These are phyloP conservation scores for Eilema caniola DNA, from an alignment of 2,888 invertebrate genomes.

Conservation along the genomic window DNA sequence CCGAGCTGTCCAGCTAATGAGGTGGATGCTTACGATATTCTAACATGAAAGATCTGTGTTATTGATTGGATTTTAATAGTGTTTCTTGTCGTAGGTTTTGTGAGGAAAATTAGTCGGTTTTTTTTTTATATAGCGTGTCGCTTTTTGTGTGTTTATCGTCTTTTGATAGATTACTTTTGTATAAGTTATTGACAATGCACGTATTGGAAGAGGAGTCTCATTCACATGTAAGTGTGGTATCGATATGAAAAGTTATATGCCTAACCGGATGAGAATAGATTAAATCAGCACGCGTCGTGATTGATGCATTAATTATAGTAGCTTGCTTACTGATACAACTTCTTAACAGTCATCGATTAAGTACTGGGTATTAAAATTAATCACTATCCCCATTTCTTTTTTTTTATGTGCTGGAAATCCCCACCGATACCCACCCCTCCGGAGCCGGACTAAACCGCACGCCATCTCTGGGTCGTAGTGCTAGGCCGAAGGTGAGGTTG, in stretches of 20 bases:
- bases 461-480: too few relatives aligned
- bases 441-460: too few relatives aligned
- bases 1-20: constrained; percentile 59
- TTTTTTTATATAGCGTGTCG: constrained; percentile 29
- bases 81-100: constrained; percentile 42
- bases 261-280: not conserved
- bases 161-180: not conserved
- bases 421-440: too few relatives aligned
- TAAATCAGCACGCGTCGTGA: not conserved
- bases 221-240: not conserved
- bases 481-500: too few relatives aligned
- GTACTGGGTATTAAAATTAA: too few relatives aligned
- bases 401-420: too few relatives aligned
- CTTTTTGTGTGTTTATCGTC: not conserved
- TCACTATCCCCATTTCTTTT: too few relatives aligned
- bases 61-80: constrained; percentile 57
- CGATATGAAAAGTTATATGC: not conserved
- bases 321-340: too few relatives aligned
- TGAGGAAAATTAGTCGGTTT: constrained; percentile 44
- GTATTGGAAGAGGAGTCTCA: not conserved
- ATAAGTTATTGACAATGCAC: not conserved
- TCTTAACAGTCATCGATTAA: too few relatives aligned
- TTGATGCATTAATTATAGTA: not conserved
- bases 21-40: constrained; percentile 51
- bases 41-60: constrained; percentile 57